Evolutionary conservation across 2,113 vertebrate species (phyloP).

Genomic region (Numenius arquata): DNA sequence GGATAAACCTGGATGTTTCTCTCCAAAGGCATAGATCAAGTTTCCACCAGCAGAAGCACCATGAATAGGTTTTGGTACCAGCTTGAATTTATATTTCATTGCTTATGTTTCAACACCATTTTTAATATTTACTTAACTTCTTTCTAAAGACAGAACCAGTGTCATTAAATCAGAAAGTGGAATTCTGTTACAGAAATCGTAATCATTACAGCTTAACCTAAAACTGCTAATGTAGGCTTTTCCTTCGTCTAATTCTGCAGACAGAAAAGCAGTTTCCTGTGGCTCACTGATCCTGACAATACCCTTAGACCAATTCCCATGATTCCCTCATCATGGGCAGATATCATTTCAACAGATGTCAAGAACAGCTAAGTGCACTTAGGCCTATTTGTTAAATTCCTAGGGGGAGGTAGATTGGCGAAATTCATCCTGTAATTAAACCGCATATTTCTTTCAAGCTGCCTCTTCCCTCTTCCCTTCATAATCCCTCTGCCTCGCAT

Average conservation of each 20-base stretch:
- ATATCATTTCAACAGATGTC: conserved; percentile 79
- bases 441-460: conserved; percentile 75
- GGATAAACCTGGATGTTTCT: background rate
- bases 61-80: background rate
- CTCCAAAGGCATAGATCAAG: background rate
- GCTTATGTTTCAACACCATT: background rate
- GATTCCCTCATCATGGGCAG: conserved; percentile 59
- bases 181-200: background rate
- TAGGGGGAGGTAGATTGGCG: conserved; percentile 61
- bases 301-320: conserved; percentile 67
- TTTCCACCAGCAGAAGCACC: background rate
- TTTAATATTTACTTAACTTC: background rate
- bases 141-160: background rate
- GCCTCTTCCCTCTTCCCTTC: conserved; percentile 49
- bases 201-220: conserved; percentile 15
- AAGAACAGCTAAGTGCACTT: conserved; percentile 79
- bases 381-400: conserved; percentile 82
- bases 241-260: conserved; percentile 39
- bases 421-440: conserved; percentile 82
- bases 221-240: conserved; percentile 49
- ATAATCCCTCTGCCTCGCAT: conserved; percentile 71
- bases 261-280: conserved; percentile 46
- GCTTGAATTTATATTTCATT: background rate
- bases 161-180: background rate
- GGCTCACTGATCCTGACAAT: conserved; percentile 54